Evolutionary conservation across 2,888 invertebrate genomes (phyloP), one percentile per base, ranked within the genome.

Genomic region (Tortrix viridana): DNA sequence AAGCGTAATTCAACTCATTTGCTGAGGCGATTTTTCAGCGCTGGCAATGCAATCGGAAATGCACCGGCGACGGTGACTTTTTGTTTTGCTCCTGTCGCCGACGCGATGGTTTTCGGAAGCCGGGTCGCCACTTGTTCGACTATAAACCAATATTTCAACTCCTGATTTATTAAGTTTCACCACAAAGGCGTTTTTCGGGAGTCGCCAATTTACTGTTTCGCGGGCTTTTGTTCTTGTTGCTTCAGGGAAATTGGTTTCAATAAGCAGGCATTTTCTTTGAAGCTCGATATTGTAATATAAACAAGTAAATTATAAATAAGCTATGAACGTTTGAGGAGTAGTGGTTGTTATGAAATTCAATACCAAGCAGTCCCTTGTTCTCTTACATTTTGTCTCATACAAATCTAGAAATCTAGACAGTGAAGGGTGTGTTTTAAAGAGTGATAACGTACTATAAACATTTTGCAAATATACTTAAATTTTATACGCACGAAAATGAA

Each of bases 1-100:
- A 46, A 12, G 78, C 78, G 63, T 63, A 63, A 63, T 63, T 57
- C 57, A 55, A 63, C 63, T 63, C 63, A 63, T 63, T 63, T 63
- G 57, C 53, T 52, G 62, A 74, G 79, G 86, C 87, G 89, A 91
- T 91, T 90, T 91, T 91, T 91, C 90, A 91, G 83, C 81, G 85
- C 76, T 85, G 86, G 81, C 88, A 86, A 76, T 82, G 86, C 89
- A 91, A 88, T 89, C 89, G 91, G 90, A 90, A 88, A 86, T 81
- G 81, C 82, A 83, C 84, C 84, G 84, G 84, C 82, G 85, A 75
- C 84, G 77, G 76, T 75, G 74, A 82, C 85, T 89, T 91, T 91
- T 90, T 91, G 89, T 89, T 89, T 87, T 82, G 77, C 79, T 48
- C 43, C 76, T 75, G 79, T 74, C 78, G 79, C 75, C 75, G 75